Percentiles rank a stretch among this genome's conserved stretches.
Evolutionary conservation across 2,888 invertebrate species (phyloP).

Genomic region (Xestobium rufovillosum): DNA sequence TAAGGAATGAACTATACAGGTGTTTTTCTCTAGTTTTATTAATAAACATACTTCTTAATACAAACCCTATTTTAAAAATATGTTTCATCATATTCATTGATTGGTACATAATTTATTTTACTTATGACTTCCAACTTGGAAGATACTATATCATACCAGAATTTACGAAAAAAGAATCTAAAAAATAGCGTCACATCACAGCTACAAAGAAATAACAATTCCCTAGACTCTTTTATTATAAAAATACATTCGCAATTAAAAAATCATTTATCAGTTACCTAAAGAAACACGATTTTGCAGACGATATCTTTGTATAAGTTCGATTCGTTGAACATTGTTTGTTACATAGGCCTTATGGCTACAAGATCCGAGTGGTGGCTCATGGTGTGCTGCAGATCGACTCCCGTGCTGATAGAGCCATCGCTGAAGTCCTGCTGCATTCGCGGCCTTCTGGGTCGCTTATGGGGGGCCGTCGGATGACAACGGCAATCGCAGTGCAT

Average conservation of each 20-base stretch:
- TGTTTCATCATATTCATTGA: no score
- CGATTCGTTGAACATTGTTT: background rate
- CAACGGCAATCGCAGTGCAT: constrained; percentile 81
- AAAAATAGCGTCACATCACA: no score
- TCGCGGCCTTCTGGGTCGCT: constrained; percentile 56
- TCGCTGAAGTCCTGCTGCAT: constrained; percentile 58
- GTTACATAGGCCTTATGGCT: constrained; percentile 38
- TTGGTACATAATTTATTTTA: no score
- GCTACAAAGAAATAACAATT: background rate
- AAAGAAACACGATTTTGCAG: background rate
- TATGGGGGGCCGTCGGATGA: constrained; percentile 59
- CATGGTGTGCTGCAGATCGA: constrained; percentile 53
- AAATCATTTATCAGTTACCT: constrained; percentile 5
- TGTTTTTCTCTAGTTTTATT: no score
- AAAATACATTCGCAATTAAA: constrained; percentile 31
- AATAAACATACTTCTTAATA: no score
- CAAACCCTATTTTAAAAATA: no score
- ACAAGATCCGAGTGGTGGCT: constrained; percentile 41
- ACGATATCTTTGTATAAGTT: background rate
- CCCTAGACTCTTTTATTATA: constrained; percentile 23
- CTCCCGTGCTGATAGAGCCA: constrained; percentile 64
- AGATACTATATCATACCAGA: no score
- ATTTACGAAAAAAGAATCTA: no score
- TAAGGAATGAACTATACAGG: no score
- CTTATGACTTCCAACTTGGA: no score